Evolutionary conservation across 2,113 vertebrate species (phyloP).

Genomic region (Gallinago jamesoni): DNA sequence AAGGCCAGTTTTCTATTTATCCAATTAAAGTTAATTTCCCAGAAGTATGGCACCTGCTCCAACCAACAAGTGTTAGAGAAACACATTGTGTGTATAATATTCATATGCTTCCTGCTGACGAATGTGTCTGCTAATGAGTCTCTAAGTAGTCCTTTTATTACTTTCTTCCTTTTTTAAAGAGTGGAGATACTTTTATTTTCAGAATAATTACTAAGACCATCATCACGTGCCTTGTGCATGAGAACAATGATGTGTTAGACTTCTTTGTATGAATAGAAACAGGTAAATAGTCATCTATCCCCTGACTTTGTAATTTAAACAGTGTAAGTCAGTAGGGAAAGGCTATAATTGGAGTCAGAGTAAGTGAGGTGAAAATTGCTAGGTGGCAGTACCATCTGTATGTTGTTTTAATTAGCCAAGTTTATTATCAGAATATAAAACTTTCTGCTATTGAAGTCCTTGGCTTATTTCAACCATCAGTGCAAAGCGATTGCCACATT

Average conservation of each 20-base stretch:
- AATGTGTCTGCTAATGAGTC: slow-evolving; percentile 15
- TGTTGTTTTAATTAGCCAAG: slow-evolving; percentile 76
- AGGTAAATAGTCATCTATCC: slow-evolving; percentile 72
- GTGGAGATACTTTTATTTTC: slow-evolving; percentile 16
- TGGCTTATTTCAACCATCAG: slow-evolving; percentile 46
- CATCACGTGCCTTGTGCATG: slow-evolving; percentile 41
- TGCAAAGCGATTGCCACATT: slow-evolving; percentile 36
- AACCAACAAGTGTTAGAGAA: slow-evolving; percentile 8
- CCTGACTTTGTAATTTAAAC: slow-evolving; percentile 79
- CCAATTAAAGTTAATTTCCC: slow-evolving; percentile 55
- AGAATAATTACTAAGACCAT: slow-evolving; percentile 11
- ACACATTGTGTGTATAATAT: background rate
- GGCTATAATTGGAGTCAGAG: slow-evolving; percentile 74
- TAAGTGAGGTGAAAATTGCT: slow-evolving; percentile 81
- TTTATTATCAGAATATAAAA: slow-evolving; percentile 71
- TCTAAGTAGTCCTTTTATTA: slow-evolving; percentile 21
- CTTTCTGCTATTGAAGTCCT: slow-evolving; percentile 64
- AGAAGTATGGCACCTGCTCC: slow-evolving; percentile 19
- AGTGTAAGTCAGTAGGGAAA: slow-evolving; percentile 76
- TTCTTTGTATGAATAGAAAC: slow-evolving; percentile 67
- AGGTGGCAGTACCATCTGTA: slow-evolving; percentile 77
- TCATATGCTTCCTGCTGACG: slow-evolving; percentile 25
- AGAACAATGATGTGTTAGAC: slow-evolving; percentile 64
- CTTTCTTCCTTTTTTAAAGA: background rate
- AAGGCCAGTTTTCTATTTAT: slow-evolving; percentile 17